Evolutionary conservation across 2,113 vertebrate genomes (phyloP).

Genomic region (Sciurus niger): DNA sequence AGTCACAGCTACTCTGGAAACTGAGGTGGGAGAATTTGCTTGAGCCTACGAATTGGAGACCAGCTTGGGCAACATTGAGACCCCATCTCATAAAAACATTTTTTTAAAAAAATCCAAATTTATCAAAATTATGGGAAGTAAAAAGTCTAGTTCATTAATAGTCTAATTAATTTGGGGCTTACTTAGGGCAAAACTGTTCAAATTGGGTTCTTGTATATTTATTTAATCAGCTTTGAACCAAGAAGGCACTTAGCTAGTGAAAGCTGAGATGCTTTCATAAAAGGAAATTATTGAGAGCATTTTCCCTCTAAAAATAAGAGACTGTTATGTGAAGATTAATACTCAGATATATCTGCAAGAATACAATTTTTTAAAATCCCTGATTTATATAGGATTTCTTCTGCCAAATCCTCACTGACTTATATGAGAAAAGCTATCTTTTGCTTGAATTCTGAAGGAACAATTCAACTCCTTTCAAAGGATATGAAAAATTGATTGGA

Average conservation of each 20-base stretch:
- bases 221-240: constrained; percentile 68
- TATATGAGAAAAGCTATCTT: constrained; percentile 53
- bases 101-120: constrained; percentile 16
- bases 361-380: constrained; percentile 53
- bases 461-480: constrained; percentile 55
- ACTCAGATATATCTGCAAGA: constrained; percentile 50
- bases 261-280: constrained; percentile 59
- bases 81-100: not conserved
- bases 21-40: not conserved
- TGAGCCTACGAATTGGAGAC: not conserved
- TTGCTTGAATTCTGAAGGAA: constrained; percentile 65
- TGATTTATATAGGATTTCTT: constrained; percentile 63
- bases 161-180: constrained; percentile 44
- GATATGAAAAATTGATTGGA: constrained; percentile 49
- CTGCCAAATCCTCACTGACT: constrained; percentile 55
- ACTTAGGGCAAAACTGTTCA: constrained; percentile 48
- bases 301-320: constrained; percentile 57
- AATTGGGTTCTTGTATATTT: constrained; percentile 51
- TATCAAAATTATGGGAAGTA: constrained; percentile 55
- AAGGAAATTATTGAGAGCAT: constrained; percentile 62
- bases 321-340: constrained; percentile 64
- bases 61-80: not conserved
- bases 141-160: constrained; percentile 56
- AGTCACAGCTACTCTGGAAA: not conserved
- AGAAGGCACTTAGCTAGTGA: constrained; percentile 64